Conservation (phyloP, 2,113 vertebrate species). For the Rhinoptilus africanus region DNA sequence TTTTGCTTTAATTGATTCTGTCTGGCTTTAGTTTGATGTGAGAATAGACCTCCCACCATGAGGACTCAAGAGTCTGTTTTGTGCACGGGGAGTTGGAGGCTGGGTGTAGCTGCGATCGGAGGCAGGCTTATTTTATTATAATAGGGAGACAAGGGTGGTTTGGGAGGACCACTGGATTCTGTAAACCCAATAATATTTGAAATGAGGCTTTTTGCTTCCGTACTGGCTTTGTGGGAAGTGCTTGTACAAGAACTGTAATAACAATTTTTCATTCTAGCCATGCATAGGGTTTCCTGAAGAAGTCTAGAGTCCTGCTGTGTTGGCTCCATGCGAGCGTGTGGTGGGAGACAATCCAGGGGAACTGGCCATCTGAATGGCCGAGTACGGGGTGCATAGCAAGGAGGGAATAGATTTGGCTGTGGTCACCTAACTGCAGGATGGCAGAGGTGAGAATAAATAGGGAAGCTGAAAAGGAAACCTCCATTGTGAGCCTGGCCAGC, state of each 20-base stretch:
- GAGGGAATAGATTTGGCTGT: background rate
- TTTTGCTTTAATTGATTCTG: constrained; percentile 69
- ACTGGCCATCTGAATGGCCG: background rate
- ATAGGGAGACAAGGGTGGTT: background rate
- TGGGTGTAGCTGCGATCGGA: background rate
- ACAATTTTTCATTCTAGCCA: background rate
- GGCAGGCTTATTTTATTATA: background rate
- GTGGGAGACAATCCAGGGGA: background rate
- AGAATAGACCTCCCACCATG: constrained; percentile 54
- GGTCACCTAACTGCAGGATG: background rate
- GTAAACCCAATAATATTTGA: background rate
- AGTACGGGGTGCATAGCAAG: rapidly evolving
- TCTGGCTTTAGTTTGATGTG: constrained; percentile 60
- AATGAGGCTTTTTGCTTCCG: background rate
- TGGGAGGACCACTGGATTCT: background rate
- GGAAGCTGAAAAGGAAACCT: background rate
- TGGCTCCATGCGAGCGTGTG: background rate
- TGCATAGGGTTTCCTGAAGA: background rate
- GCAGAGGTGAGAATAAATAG: background rate
- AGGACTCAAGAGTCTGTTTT: background rate
- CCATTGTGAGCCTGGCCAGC: background rate
- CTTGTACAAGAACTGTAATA: background rate
- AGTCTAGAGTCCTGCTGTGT: background rate
- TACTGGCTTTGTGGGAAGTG: background rate
- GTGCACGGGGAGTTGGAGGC: background rate